Evolutionary conservation across 2,888 invertebrate species (phyloP).

Genomic region (Orchesellides sinensis): DNA sequence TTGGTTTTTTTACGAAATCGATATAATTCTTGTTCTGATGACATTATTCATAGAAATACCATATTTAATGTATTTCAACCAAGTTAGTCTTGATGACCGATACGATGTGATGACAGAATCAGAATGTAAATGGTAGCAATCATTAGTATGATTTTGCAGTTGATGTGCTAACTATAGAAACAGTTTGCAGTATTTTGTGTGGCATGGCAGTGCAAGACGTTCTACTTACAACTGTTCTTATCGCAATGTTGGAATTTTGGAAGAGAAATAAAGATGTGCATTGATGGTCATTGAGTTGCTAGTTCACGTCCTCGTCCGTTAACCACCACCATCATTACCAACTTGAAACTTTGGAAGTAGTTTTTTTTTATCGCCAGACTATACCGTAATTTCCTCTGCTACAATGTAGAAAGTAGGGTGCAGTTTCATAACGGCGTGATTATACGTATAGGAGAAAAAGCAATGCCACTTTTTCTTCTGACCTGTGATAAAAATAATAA

Average conservation of each 20-base stretch:
- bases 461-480: slow-evolving; percentile 11
- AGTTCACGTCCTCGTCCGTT: slow-evolving; percentile 26
- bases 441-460: too few species aligned
- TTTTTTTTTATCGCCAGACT: not conserved
- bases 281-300: slow-evolving; percentile 43
- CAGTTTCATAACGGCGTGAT: too few species aligned
- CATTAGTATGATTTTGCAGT: too few species aligned
- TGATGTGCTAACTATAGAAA: too few species aligned
- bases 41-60: too few species aligned
- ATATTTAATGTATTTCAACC: too few species aligned
- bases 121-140: slow-evolving; percentile 42
- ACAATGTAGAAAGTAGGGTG: not conserved
- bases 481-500: slow-evolving; percentile 39
- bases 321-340: slow-evolving; percentile 28
- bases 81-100: too few species aligned
- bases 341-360: not conserved
- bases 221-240: not conserved
- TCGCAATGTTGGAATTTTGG: not conserved
- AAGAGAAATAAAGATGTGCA: slow-evolving; percentile 11
- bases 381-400: not conserved
- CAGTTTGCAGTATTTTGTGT: not conserved
- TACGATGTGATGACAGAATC: slow-evolving; percentile 9
- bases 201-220: not conserved
- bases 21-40: too few species aligned
- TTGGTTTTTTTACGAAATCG: too few species aligned